These are phyloP conservation scores for Pollenia amentaria DNA, from an alignment of 2,888 invertebrate species.

Conservation along the genomic window DNA sequence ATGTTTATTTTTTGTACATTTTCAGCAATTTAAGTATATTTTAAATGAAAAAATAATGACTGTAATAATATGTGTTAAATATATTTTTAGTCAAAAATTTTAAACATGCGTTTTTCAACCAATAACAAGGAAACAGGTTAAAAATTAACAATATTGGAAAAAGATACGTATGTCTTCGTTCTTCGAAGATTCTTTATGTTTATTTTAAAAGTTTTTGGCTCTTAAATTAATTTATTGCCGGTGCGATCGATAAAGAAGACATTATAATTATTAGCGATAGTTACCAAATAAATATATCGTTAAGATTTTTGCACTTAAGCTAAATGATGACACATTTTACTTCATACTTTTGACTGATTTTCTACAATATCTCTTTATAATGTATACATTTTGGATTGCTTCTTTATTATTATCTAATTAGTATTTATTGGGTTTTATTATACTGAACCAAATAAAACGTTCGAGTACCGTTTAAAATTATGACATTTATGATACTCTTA, in stretches of 20 bases:
- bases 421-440: no score
- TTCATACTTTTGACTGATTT: no score
- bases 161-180: conserved; percentile 11
- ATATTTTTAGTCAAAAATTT: conserved; percentile 1
- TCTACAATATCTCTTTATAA: no score
- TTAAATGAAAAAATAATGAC: conserved; percentile 21
- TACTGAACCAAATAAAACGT: no score
- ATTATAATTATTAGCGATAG: no score
- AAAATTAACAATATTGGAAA: conserved; percentile 11
- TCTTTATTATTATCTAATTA: no score
- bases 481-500: no score
- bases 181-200: conserved; percentile 22
- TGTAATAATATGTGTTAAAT: conserved; percentile 40
- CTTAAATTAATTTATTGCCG: conserved; percentile 23
- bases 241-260: not conserved
- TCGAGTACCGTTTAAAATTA: no score
- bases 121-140: conserved; percentile 25
- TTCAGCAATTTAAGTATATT: conserved; percentile 25
- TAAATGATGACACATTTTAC: no score
- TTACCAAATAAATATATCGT: no score
- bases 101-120: conserved; percentile 12
- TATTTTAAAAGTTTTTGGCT: not conserved
- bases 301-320: no score
- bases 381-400: no score
- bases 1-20: conserved; percentile 1